These are phyloP conservation scores for Leptonema lineaticorne DNA, from an alignment of 1,140 invertebrate species.

Conservation along the genomic window DNA sequence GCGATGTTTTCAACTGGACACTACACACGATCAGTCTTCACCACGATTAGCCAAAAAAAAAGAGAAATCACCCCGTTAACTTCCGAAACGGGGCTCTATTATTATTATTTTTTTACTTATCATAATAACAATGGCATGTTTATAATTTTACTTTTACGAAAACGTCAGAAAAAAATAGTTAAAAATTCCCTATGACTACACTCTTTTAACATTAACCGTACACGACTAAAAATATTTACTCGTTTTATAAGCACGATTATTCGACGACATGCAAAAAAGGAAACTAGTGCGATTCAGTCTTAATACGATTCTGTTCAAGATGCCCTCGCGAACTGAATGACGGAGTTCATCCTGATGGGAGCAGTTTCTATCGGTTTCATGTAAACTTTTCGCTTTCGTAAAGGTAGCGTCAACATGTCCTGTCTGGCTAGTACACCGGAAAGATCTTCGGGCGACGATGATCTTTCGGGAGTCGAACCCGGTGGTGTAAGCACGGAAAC, in stretches of 20 bases:
- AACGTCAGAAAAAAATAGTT: background rate
- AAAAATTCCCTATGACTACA: background rate
- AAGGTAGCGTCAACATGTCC: constrained; percentile 69
- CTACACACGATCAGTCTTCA: constrained; percentile 26
- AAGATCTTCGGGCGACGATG: constrained; percentile 61
- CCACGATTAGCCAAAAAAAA: background rate
- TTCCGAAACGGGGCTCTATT: background rate
- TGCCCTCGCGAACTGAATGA: constrained; percentile 78
- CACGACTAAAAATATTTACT: constrained; percentile 11
- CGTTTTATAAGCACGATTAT: constrained; percentile 8
- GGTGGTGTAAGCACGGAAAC: constrained; percentile 56
- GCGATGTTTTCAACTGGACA: constrained; percentile 9
- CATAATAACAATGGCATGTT: no score
- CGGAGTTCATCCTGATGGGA: constrained; percentile 68
- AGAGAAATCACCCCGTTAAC: no score
- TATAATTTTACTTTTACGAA: background rate
- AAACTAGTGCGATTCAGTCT: constrained; percentile 26
- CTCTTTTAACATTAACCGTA: background rate
- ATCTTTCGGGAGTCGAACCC: constrained; percentile 62
- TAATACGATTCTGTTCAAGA: constrained; percentile 55
- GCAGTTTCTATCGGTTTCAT: constrained; percentile 65
- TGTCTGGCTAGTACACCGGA: constrained; percentile 52
- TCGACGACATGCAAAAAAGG: constrained; percentile 13
- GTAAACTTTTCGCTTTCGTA: constrained; percentile 78
- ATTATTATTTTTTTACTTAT: no score